Evolutionary conservation across 1,140 invertebrate genomes (phyloP), one percentile per base, ranked within the genome.

Genomic region (Scaptomyza hsui): DNA sequence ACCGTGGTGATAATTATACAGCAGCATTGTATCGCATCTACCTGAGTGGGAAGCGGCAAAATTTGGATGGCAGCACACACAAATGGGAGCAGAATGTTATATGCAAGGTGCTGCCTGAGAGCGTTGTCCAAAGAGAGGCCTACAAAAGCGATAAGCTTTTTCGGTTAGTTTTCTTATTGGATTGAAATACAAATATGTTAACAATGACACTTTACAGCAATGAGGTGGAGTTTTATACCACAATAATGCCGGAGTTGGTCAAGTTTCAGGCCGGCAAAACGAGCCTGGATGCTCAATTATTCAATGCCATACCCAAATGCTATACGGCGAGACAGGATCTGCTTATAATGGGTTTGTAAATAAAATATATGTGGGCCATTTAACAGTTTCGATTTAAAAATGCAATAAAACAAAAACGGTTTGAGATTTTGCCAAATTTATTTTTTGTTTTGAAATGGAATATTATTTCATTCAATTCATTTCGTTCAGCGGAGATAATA

Each of bases 1-100:
- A 94, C 57, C 92, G 94, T 35, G 95, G 95, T 4, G 95, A 95
- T 69, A 95, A 95, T 83, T 95, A 95, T 72, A 95, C 95, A 0
- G 95, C 95, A 7, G 94, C 95, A 93, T 88, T 95, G 0, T 95
- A 95, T 80, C 93, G 95, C 12, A 92, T 95, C 29, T 91, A 92
- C 0, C 86, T 94, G 0, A 93, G 93, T 67, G 95, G 95, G 0
- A 91, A 92, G 4, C 92, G 92, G 18, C 92, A 92, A 29, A 56
- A 80, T 4, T 75, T 75, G 29, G 75, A 92, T 15, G 90, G 90
- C 0, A 91, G 91, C 45, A 89, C 77, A 59, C 78, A 29, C 73
- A 92, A 52, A 15, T 95, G 94, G 93, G 91, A 93, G 47, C 92
- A 93, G 21, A 93, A 93, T 5, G 92, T 95, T 5, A 95, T 95